Base-by-base conservation (phyloP, 2,888 invertebrate genomes). In the Drosophila multiciliata region DNA sequence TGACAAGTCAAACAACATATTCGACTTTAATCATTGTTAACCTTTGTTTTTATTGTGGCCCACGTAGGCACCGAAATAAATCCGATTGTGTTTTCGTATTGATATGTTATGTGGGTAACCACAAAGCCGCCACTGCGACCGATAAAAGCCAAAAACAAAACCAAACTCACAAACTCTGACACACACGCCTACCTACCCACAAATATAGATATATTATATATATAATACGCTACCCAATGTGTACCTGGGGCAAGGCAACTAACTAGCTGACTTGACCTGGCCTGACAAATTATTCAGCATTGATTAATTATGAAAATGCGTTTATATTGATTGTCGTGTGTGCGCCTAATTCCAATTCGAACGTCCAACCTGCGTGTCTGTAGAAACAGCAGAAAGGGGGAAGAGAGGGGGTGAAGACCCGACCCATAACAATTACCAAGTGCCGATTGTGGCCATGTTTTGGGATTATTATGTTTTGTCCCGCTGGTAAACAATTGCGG, bases 221-320 rank as follows among this genome's bases (percentile, higher is more conserved):
- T 20, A 17, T 26, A 26, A 5, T 20, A n/a, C 11, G 9, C 40
- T 38, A 6, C 29, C 66, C 54, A 7, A 11, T 36, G 49, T 76
- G 23, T 45, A 23, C 8, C 23, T 23, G 45, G 45, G 77, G 76
- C 71, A 66, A 75, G 77, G 76, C 71, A 66, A 75, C 55, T 66
- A 45, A 5, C 29, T n/a, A 4, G 45, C 72, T 49, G 52, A 70
- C 68, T 67, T 66, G 64, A 72, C 67, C 85, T 63, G 69, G 29
- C 66, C 76, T 67, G 76, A 75, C 89, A 83, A 90, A 90, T 87
- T 87, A 87, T 87, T 87, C 90, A 89, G 80, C 89, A 90, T 90
- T 87, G 86, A 87, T 87, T 87, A 87, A 87, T 90, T 87, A 87
- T 86, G 90, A 89, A 90, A 86, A 90, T 90, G 82, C 85, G 87